These are phyloP conservation scores for Pempheris klunzingeri DNA, from an alignment of 2,797 vertebrate genomes.

Conservation along the genomic window DNA sequence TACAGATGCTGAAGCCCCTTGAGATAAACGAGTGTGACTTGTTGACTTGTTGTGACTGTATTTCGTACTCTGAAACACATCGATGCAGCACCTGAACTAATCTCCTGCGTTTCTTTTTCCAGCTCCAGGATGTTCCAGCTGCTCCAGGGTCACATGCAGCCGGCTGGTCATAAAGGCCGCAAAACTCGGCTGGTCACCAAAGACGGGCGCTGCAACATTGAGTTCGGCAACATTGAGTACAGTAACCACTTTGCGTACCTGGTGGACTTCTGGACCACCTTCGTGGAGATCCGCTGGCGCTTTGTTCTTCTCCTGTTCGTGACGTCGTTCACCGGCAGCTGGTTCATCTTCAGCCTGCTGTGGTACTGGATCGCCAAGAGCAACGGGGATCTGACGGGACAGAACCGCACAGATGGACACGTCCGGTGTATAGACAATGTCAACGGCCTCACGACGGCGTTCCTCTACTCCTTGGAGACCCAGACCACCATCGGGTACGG, in stretches of 20 bases:
- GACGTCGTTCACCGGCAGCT: constrained; percentile 82
- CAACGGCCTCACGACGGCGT: constrained; percentile 91
- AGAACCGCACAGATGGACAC: constrained; percentile 80
- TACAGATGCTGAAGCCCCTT: neutral
- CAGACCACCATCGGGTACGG: constrained; percentile 97
- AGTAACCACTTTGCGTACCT: constrained; percentile 90
- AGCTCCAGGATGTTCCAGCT: constrained; percentile 90
- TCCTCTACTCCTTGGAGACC: constrained; percentile 96
- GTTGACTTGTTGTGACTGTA: neutral
- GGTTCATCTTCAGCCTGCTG: constrained; percentile 86
- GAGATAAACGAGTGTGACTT: neutral
- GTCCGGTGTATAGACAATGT: constrained; percentile 91
- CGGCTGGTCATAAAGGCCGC: constrained; percentile 75
- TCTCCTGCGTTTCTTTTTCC: constrained; percentile 11
- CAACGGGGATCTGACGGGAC: constrained; percentile 82
- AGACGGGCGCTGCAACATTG: constrained; percentile 96
- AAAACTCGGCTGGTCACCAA: constrained; percentile 93
- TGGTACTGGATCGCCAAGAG: constrained; percentile 86
- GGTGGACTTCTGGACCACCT: constrained; percentile 92
- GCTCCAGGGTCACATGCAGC: constrained; percentile 86
- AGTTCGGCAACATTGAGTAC: constrained; percentile 91
- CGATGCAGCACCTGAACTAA: neutral
- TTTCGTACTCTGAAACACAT: neutral
- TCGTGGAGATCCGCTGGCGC: constrained; percentile 87
- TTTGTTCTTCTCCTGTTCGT: constrained; percentile 82